Percentiles rank a stretch among this genome's conserved stretches.
Evolutionary conservation across 2,888 invertebrate genomes (phyloP).

Genomic region (Cheilosia scutellata): DNA sequence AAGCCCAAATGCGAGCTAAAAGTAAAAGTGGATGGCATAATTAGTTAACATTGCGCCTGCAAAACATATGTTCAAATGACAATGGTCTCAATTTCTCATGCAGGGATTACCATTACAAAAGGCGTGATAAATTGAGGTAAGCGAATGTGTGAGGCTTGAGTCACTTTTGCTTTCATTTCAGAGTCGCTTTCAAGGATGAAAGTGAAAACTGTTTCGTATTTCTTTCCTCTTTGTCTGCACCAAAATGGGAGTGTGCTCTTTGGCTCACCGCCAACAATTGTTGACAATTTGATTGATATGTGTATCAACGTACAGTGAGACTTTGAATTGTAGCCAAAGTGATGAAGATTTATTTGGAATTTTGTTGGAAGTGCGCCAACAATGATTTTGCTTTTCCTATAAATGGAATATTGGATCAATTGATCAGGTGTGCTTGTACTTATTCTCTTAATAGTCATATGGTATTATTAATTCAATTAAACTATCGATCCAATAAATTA

Average conservation of each 20-base stretch:
- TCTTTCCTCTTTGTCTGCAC: background rate
- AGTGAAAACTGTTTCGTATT: slow-evolving; percentile 32
- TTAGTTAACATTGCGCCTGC: background rate
- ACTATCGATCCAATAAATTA: background rate
- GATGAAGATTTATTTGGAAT: background rate
- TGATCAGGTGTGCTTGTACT: background rate
- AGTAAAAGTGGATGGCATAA: slow-evolving; percentile 51
- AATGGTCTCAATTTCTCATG: slow-evolving; percentile 30
- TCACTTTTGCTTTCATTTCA: slow-evolving; percentile 47
- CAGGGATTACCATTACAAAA: slow-evolving; percentile 10
- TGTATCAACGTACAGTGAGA: slow-evolving; percentile 23
- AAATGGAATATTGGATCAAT: background rate
- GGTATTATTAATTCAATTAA: background rate
- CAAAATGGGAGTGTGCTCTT: slow-evolving; percentile 23
- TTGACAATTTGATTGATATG: slow-evolving; percentile 19
- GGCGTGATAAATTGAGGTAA: slow-evolving; percentile 23
- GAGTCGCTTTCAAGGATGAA: slow-evolving; percentile 56
- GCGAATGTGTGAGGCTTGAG: slow-evolving; percentile 18
- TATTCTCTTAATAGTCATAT: too few species aligned
- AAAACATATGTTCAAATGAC: background rate
- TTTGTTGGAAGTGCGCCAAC: slow-evolving; percentile 13
- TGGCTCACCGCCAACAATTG: slow-evolving; percentile 31
- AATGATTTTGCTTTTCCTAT: background rate
- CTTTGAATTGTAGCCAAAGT: slow-evolving; percentile 36
- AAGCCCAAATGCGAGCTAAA: slow-evolving; percentile 83